Evolutionary conservation across 1,140 invertebrate species (phyloP), one percentile per base, ranked within the genome.

Genomic region (Drosophila yakuba): DNA sequence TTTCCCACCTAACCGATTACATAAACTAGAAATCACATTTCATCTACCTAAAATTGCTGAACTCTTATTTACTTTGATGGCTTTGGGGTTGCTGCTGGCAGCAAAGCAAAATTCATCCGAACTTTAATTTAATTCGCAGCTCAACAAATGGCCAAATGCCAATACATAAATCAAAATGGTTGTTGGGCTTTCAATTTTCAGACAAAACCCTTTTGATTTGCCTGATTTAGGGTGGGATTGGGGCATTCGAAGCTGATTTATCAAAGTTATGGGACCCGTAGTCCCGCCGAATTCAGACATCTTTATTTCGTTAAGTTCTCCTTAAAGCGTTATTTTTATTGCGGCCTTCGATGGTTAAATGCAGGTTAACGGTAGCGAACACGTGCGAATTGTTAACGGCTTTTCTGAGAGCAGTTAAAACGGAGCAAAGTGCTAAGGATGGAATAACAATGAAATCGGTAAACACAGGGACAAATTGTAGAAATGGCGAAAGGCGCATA

Each of bases 371-470:
- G 77, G 64, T 61, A 57, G 57, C 39, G 43, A 55, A 50, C 78
- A 80, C 75, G 69, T 84, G 76, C 69, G 47, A 43, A 61, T 54
- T 57, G 55, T 68, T 60, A 73, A 74, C 60, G 69, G 58, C 68
- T 69, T 73, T 73, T 73, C 41, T 39, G 17, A 48, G 69, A 51
- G 50, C 64, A 47, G 36, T 17, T 72, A 39, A 41, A 72, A 45
- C 17, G 61, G 54, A 15, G 25, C 17, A n/a, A 55, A 63, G 25
- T 35, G 36, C 32, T 15, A 2, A 11, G 38, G 25, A 36, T 55
- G 23, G 23, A 32, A 35, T 20, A 43, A 66, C 63, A 69, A 69
- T 57, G 64, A 57, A 72, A 72, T 50, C 52, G 64, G 63, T 50
- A 58, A 72, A 36, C 44, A 36, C 64, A n/a, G 64, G 63, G 28